Evolutionary conservation across 2,888 invertebrate species (phyloP), one percentile per base, ranked within the genome.

Genomic region (Orthosia cruda): DNA sequence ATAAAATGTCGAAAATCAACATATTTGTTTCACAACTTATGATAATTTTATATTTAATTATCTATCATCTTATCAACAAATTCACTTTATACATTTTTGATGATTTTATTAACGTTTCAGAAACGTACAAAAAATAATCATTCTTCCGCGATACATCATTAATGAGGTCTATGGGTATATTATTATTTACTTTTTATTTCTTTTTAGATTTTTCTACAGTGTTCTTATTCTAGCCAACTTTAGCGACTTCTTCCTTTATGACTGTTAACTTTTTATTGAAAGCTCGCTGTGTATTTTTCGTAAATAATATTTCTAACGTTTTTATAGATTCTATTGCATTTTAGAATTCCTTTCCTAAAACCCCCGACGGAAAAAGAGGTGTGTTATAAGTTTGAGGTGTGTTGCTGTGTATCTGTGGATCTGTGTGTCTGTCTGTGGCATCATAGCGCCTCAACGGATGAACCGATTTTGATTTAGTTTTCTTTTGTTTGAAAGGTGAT

Each of bases 111-210:
- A 71, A 77, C 77, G 87, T 83, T 88, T 86, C 86, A 74, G 84
- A 87, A 86, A 93, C 92, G 89, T 94, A 93, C 92, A 92, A 92
- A 92, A 93, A 91, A 93, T 93, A 91, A 91, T 83, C 85, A 86
- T 83, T 88, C 74, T 88, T 87, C 81, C 83, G 86, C 82, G 84
- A 89, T 88, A 87, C 86, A 80, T 85, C 62, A 81, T 81, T 81
- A 81, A 86, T 89, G 88, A 84, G 83, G 64, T 85, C 86, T 89
- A 87, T 85, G 84, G 79, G 77, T 78, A 80, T 85, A 74, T 71
- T 85, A 82, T 83, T 81, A 84, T 81, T 71, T 83, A 75, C 45
- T 71, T 78, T 66, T 71, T 83, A 59, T 66, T 68, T 55, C 12
- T 59, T 68, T 73, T 85, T 75, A 61, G 74, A n/a, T 73, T 73